Evolutionary conservation across 2,113 vertebrate species (phyloP).

Genomic region (Hippolais icterina): DNA sequence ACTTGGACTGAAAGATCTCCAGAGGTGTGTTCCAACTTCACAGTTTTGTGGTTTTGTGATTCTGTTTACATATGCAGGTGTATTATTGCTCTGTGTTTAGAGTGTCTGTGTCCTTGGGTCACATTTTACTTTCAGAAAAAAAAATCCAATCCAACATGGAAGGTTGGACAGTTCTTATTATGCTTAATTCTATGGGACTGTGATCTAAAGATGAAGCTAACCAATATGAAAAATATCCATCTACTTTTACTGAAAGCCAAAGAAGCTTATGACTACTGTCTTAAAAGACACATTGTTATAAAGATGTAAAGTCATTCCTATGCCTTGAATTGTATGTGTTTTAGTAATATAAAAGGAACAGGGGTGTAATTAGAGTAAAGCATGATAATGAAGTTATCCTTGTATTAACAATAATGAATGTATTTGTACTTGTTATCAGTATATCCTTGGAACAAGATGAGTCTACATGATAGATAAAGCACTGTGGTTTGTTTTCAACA

Average conservation of each 20-base stretch:
- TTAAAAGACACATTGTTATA: background rate
- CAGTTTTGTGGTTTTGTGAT: background rate
- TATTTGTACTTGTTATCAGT: background rate
- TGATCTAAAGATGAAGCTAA: background rate
- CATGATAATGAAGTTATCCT: background rate
- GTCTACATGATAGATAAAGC: background rate
- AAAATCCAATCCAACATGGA: rapidly evolving
- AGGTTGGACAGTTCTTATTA: background rate
- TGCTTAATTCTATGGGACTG: background rate
- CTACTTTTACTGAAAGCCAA: background rate
- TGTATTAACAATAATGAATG: background rate
- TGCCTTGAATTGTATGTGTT: background rate
- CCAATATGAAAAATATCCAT: background rate
- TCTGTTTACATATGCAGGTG: background rate
- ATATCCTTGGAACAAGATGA: background rate
- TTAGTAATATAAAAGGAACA: background rate
- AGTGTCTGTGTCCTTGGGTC: background rate
- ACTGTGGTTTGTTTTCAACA: background rate
- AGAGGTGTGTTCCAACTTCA: background rate
- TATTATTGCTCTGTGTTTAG: background rate
- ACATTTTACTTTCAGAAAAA: background rate
- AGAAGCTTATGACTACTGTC: background rate
- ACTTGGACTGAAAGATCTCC: background rate
- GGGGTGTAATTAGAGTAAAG: background rate
- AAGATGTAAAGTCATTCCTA: background rate